phyloP scores from a whole-genome alignment of 2,797 vertebrate species.

The Menidia menidia region DNA sequence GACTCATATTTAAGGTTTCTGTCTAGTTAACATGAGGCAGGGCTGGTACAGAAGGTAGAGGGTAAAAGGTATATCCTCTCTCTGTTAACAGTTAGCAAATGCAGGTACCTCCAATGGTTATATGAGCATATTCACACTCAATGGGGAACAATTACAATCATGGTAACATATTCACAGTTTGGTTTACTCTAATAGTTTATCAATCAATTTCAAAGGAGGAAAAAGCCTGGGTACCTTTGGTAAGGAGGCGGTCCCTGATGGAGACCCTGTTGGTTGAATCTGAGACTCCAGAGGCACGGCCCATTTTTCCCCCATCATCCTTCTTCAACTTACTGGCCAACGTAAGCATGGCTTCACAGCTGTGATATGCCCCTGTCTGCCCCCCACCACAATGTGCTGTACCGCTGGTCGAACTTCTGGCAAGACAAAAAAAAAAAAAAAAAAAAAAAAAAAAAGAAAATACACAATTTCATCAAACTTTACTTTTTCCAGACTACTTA shows the following conservation, averaged over 20 bases:
- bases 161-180: background rate
- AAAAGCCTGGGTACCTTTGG: conserved; percentile 88
- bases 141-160: background rate
- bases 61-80: no score
- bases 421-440: background rate
- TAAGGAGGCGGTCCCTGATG: conserved; percentile 93
- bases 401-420: conserved; percentile 58
- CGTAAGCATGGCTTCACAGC: conserved; percentile 90
- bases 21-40: no score
- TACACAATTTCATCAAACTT: no score
- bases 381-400: conserved; percentile 42
- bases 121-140: no score
- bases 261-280: conserved; percentile 94
- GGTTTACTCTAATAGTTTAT: background rate
- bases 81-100: no score
- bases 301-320: conserved; percentile 90
- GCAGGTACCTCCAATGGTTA: no score
- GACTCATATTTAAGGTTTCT: no score
- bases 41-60: no score
- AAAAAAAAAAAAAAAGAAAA: background rate
- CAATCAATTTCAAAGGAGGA: background rate
- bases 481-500: background rate
- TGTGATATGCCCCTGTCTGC: conserved; percentile 48
- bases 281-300: conserved; percentile 81
- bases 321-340: conserved; percentile 95